phyloP scores from a whole-genome alignment of 2,888 invertebrate genomes.

The Chloromyia formosa region DNA sequence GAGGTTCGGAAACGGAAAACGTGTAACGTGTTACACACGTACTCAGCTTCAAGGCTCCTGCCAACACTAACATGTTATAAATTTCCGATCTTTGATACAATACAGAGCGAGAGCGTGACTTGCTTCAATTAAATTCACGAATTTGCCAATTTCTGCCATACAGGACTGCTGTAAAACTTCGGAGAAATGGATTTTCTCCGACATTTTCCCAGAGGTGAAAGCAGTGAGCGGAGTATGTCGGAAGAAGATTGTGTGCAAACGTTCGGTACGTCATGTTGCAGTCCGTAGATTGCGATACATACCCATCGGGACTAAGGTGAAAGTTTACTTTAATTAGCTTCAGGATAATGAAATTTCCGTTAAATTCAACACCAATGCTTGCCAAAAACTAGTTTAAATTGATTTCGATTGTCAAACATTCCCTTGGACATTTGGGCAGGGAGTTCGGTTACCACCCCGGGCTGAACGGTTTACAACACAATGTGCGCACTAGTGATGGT shows the following conservation, averaged over 20 bases:
- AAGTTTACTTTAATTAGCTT: slow-evolving; percentile 43
- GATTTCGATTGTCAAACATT: slow-evolving; percentile 27
- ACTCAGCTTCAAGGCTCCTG: slow-evolving; percentile 12
- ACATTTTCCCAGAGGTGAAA: not conserved
- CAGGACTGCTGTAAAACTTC: not conserved
- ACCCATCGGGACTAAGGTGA: not conserved
- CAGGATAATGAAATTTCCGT: slow-evolving; percentile 40
- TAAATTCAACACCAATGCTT: slow-evolving; percentile 25
- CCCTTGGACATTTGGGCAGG: not conserved
- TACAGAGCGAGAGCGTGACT: slow-evolving; percentile 23
- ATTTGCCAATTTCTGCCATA: slow-evolving; percentile 39
- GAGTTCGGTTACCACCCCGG: too few species aligned
- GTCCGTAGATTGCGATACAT: not conserved
- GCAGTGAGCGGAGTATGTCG: not conserved
- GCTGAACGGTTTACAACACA: too few species aligned
- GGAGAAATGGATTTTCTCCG: not conserved
- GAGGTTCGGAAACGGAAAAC: slow-evolving; percentile 28
- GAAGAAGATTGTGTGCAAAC: not conserved
- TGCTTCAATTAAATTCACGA: slow-evolving; percentile 35
- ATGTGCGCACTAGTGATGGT: too few species aligned
- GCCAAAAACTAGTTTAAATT: slow-evolving; percentile 19
- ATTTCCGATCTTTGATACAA: slow-evolving; percentile 28
- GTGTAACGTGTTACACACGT: slow-evolving; percentile 31
- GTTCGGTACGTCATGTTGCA: not conserved
- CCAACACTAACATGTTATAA: slow-evolving; percentile 23